Conservation (phyloP, 2,113 vertebrate genomes). For the Phodopus roborovskii region DNA sequence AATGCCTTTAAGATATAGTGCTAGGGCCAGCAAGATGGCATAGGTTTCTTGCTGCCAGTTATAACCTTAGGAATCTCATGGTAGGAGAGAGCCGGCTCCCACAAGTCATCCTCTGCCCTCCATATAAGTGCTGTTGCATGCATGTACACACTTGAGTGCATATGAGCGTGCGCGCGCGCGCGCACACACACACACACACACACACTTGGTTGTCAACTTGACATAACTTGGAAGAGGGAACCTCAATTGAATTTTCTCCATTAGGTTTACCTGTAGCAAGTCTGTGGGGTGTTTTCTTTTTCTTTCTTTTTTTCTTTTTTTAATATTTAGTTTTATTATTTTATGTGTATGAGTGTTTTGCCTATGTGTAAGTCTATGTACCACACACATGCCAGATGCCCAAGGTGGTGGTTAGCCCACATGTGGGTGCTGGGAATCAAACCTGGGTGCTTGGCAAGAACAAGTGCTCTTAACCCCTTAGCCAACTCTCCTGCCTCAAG, state of each 20-base stretch:
- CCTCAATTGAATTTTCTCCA: neutral
- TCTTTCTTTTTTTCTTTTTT: neutral
- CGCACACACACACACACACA: no score
- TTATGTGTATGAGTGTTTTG: neutral
- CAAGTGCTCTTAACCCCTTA: neutral
- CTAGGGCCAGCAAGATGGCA: neutral
- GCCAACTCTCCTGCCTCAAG: neutral
- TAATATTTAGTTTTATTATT: neutral
- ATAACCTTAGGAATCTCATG: neutral
- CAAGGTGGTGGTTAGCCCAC: neutral
- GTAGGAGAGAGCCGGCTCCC: neutral
- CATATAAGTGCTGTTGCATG: neutral
- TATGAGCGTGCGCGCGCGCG: neutral
- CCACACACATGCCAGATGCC: no score
- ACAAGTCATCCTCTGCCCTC: neutral
- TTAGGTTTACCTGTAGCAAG: neutral
- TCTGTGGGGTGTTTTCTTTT: neutral
- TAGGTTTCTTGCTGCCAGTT: neutral
- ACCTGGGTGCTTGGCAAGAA: neutral
- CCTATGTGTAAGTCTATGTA: neutral
- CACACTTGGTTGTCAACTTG: neutral
- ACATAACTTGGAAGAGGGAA: neutral
- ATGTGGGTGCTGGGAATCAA: neutral
- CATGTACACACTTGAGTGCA: neutral
- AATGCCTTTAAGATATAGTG: neutral